A percentile compares a stretch with the other conserved stretches of the same genome.
phyloP scores from a whole-genome alignment of 2,797 vertebrate species.

The Glyptemys insculpta region DNA sequence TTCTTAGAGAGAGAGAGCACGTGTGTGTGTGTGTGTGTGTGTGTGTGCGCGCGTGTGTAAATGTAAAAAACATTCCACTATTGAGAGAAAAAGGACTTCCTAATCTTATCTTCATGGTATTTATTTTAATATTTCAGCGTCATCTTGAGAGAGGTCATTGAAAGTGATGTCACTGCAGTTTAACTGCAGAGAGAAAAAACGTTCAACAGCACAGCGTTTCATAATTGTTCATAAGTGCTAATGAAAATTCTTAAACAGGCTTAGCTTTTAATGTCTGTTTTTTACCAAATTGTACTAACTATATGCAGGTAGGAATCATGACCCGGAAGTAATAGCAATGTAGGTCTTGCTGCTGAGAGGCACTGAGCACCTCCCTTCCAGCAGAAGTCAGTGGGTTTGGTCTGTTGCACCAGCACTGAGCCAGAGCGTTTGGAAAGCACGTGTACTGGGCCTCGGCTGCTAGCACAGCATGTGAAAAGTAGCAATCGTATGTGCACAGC shows the following conservation, averaged over 20 bases:
- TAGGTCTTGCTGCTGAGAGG: background rate
- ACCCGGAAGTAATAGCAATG: background rate
- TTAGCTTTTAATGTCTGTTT: background rate
- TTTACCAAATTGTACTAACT: background rate
- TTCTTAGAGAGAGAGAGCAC: conserved; percentile 4
- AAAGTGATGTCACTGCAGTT: background rate
- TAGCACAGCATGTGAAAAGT: background rate
- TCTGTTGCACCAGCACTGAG: rapidly evolving
- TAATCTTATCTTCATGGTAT: background rate
- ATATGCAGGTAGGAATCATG: background rate
- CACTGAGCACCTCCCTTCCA: background rate
- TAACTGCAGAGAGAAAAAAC: background rate
- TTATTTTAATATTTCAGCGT: conserved; percentile 5
- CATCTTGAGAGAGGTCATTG: background rate
- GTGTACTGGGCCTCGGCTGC: rapidly evolving
- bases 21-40: background rate
- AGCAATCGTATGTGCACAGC: background rate
- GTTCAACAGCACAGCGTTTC: background rate
- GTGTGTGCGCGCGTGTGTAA: background rate
- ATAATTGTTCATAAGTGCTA: background rate
- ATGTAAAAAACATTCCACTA: background rate
- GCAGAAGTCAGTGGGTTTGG: background rate
- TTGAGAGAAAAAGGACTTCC: background rate
- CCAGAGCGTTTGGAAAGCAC: background rate
- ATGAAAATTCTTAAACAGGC: conserved; percentile 3